Percentiles rank a stretch among this genome's conserved stretches.
Conservation (phyloP, 2,888 invertebrate genomes). For the Drosophila mettleri region DNA sequence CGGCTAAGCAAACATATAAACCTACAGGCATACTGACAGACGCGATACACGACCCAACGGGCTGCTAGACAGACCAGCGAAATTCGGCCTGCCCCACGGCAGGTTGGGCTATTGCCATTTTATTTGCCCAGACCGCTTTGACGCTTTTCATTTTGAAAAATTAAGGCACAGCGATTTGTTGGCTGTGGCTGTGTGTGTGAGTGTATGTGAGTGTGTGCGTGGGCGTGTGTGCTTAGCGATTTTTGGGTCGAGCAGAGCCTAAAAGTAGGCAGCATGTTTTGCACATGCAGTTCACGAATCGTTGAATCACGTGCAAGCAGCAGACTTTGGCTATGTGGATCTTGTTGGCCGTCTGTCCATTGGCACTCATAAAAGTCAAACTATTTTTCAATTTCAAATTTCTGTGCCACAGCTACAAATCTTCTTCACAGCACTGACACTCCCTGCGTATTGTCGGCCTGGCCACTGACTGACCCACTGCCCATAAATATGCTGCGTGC, state of each 20-base stretch:
- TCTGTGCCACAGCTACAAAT: conserved; percentile 75
- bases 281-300: conserved; percentile 43
- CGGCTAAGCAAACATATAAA: conserved; percentile 52
- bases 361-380: conserved; percentile 78
- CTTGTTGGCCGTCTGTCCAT: conserved; percentile 51
- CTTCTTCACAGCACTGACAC: conserved; percentile 61
- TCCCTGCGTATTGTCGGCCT: conserved; percentile 30
- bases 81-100: conserved; percentile 23
- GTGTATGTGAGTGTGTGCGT: background rate
- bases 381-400: conserved; percentile 82
- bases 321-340: conserved; percentile 8
- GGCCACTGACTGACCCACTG: conserved; percentile 71
- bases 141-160: conserved; percentile 60
- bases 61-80: conserved; percentile 1
- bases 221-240: conserved; percentile 7
- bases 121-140: conserved; percentile 42
- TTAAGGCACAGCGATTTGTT: conserved; percentile 32
- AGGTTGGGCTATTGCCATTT: conserved; percentile 43
- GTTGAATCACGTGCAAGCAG: conserved; percentile 29
- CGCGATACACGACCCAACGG: background rate
- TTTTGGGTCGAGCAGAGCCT: conserved; percentile 23
- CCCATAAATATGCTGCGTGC: conserved; percentile 79
- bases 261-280: conserved; percentile 49
- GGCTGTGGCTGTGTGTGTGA: background rate
- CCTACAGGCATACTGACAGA: conserved; percentile 17